These are phyloP conservation scores for Cherax destructor DNA, from an alignment of 1,140 invertebrate genomes.

Conservation along the genomic window DNA sequence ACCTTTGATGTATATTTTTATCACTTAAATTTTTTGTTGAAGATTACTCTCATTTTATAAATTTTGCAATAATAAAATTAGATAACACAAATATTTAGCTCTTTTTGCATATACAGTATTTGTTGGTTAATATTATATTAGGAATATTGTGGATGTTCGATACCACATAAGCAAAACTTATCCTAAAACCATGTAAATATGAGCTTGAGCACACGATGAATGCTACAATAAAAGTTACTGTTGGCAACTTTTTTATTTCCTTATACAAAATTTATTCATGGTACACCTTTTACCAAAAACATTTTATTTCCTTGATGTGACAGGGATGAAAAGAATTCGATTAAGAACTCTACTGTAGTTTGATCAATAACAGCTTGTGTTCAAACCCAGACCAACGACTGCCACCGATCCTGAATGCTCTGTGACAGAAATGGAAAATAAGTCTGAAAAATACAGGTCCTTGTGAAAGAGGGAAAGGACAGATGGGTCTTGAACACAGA, in stretches of 20 bases:
- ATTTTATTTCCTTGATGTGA: no score
- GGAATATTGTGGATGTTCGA: not conserved
- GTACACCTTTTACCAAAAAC: no score
- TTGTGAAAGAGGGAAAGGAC: no score
- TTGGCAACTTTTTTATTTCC: not conserved
- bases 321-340: no score
- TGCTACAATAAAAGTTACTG: slow-evolving; percentile 5
- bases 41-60: not conserved
- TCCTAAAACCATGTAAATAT: slow-evolving; percentile 8
- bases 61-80: not conserved
- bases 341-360: no score
- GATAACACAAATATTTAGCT: not conserved
- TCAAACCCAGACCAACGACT: no score
- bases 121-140: not conserved
- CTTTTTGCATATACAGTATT: not conserved
- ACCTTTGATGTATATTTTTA: not conserved
- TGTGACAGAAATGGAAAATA: no score
- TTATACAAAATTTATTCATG: not conserved
- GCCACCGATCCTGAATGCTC: no score
- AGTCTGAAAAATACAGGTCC: no score
- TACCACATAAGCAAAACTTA: not conserved
- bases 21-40: not conserved
- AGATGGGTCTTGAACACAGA: no score
- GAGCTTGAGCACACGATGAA: not conserved
- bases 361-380: no score